Base-by-base conservation (phyloP, 2,113 vertebrate genomes). In the Todiramphus chloris region DNA sequence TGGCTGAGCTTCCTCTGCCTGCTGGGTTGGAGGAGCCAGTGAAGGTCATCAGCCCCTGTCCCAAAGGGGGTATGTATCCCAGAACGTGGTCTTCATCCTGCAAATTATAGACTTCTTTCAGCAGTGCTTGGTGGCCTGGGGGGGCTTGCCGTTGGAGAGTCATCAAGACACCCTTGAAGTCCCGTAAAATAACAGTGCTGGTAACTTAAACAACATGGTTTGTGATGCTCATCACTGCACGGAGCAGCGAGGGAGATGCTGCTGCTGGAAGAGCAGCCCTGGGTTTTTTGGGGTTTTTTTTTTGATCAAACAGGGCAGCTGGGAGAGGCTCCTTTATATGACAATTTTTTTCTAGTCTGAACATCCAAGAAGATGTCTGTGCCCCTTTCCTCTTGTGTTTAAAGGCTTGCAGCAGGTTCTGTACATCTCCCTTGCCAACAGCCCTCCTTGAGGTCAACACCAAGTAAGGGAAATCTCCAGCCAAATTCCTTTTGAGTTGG, bases 401-500 rank as follows among this genome's bases (percentile, higher is more conserved):
- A 91, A 84, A 95, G 51, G 46, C 43, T 63, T 39, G 7, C 56
- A 41, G 39, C 28, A 33, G 37, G 11, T 81, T 83, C 70, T 72
- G 63, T 75, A 53, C 6, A 2, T 10, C 13, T 58, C 46, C 56
- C 79, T 74, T 93, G 76, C 68, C 68, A 60, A 83, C 76, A 91
- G 30, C 58, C 25, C 23, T 89, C 64, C 77, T 82, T 82, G 66
- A 91, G 77, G 58, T 72, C 73, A 50, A 46, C 73, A 82, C 85
- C 82, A 78, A 94, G 92, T 74, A 86, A 81, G 90, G 83, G 69
- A 87, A 83, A 68, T 88, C 87, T 58, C 4, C 58, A 60, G 58
- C n/a, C 58, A 60, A 94, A 96, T 96, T 96, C 89, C 84, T 93
- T 95, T 92, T 69, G 50, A 96, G 90, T 80, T 97, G 91, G 84